Conservation (phyloP, 2,888 invertebrate species). For the Ceriagrion tenellum region DNA sequence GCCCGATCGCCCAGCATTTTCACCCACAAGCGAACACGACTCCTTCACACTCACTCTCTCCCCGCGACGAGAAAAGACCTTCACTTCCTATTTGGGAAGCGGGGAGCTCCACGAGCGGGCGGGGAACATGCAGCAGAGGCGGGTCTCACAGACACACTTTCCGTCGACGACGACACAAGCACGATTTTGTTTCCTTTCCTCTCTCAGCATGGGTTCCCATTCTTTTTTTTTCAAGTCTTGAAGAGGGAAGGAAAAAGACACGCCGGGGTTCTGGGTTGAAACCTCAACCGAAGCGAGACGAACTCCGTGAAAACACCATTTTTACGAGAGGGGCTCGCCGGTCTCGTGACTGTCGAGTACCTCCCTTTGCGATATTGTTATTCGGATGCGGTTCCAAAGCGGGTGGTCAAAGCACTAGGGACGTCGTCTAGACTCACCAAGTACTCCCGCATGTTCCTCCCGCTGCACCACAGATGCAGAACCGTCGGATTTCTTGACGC, state of each 20-base stretch:
- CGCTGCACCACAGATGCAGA: background rate
- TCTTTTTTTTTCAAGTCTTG: background rate
- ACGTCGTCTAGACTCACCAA: background rate
- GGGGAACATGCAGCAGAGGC: background rate
- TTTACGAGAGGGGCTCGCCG: background rate
- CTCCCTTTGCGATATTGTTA: background rate
- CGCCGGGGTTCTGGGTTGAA: background rate
- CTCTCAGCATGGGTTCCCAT: background rate
- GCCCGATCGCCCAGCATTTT: constrained; percentile 36
- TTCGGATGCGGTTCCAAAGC: background rate
- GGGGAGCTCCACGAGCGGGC: background rate
- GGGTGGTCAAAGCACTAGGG: background rate
- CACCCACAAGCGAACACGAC: constrained; percentile 34
- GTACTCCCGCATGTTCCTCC: background rate
- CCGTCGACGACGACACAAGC: background rate
- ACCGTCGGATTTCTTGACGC: background rate
- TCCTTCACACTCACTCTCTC: background rate
- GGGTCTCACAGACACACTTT: background rate
- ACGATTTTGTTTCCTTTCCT: constrained; percentile 9
- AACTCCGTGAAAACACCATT: background rate
- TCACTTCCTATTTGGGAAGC: constrained; percentile 54
- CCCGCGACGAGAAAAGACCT: constrained; percentile 17
- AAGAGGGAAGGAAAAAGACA: background rate
- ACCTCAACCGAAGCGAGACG: background rate
- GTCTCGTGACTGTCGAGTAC: background rate